Percentiles rank a stretch among this genome's conserved stretches.
phyloP scores from a whole-genome alignment of 1,140 invertebrate species.

The Hyles vespertilio region DNA sequence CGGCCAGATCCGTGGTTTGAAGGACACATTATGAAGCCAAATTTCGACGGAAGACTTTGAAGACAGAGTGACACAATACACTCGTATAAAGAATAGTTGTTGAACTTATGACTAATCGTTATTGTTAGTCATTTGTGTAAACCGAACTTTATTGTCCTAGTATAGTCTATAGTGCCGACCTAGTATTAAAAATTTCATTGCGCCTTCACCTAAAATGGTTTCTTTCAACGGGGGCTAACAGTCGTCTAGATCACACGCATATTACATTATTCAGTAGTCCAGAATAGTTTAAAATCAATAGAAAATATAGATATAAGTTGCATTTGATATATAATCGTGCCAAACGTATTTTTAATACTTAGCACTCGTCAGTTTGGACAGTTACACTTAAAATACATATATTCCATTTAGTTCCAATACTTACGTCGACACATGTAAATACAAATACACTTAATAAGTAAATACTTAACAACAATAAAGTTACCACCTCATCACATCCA shows the following conservation, averaged over 20 bases:
- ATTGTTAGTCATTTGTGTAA: conserved; percentile 40
- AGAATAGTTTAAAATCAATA: conserved; percentile 8
- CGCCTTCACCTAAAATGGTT: background rate
- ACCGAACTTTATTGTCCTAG: conserved; percentile 68
- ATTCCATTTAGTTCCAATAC: conserved; percentile 39
- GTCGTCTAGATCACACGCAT: too few relatives aligned
- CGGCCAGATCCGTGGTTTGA: conserved; percentile 31
- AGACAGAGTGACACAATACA: conserved; percentile 18
- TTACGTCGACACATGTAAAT: conserved; percentile 53
- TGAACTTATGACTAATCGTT: conserved; percentile 16
- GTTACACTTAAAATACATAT: conserved; percentile 41
- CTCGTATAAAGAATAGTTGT: conserved; percentile 22
- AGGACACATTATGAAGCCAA: conserved; percentile 27
- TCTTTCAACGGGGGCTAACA: conserved; percentile 1
- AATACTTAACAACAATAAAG: conserved; percentile 64
- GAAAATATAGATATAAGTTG: conserved; percentile 19
- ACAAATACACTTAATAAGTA: conserved; percentile 52
- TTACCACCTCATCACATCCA: conserved; percentile 46
- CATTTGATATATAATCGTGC: conserved; percentile 12
- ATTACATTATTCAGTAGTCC: too few relatives aligned
- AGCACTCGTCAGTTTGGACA: conserved; percentile 24
- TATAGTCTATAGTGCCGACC: conserved; percentile 67
- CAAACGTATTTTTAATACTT: conserved; percentile 6
- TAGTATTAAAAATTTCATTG: conserved; percentile 25
- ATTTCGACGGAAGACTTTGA: conserved; percentile 37